Conservation (phyloP, 2,888 invertebrate species). For the Ochropleura leucogaster region DNA sequence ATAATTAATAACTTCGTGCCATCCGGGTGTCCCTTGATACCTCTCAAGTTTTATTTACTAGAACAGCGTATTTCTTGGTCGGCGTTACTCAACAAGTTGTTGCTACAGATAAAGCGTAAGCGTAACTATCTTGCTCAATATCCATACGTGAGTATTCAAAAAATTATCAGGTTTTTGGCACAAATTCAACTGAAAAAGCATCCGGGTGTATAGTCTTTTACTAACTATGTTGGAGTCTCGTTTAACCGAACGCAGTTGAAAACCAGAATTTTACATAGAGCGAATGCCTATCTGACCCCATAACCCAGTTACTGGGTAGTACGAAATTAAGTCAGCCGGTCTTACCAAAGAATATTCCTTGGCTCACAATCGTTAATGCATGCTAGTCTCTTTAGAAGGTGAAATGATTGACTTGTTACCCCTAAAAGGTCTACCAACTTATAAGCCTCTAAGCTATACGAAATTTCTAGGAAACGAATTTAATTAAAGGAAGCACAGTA, state of each 20-base stretch:
- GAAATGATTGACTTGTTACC: conserved; percentile 16
- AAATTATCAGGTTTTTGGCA: neutral
- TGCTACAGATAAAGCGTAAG: conserved; percentile 10
- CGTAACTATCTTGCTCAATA: conserved; percentile 1
- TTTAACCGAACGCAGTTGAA: neutral
- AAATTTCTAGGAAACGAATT: conserved; percentile 6
- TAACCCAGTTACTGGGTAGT: neutral
- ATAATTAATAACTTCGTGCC: neutral
- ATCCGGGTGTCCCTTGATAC: too few species aligned
- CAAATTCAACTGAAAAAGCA: neutral
- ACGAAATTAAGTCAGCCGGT: neutral
- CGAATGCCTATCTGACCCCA: neutral
- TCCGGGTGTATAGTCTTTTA: neutral
- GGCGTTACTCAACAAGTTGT: conserved; percentile 36
- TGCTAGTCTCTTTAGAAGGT: too few species aligned
- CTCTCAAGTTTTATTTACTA: neutral
- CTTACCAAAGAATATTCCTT: too few species aligned
- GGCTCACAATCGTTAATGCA: too few species aligned
- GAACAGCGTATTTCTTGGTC: neutral
- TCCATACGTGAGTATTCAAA: too few species aligned
- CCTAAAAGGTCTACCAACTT: conserved; percentile 19
- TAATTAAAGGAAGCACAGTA: neutral
- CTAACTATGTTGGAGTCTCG: neutral
- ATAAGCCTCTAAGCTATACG: conserved; percentile 20
- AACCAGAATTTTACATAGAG: neutral